These are phyloP conservation scores for Phyto melanocephala DNA, from an alignment of 2,888 invertebrate genomes.

Conservation along the genomic window DNA sequence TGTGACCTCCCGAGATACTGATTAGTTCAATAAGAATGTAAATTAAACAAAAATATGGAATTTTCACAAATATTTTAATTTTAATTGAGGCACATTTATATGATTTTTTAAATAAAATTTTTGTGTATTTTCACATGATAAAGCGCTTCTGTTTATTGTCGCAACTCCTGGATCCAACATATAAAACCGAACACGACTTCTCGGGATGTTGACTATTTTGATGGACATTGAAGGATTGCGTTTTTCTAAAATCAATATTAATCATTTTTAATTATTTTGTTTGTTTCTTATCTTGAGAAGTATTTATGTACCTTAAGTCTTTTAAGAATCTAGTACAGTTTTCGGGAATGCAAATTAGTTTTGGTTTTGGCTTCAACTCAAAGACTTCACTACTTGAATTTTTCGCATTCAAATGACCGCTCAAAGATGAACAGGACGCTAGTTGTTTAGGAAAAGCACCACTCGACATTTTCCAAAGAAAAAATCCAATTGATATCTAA, in stretches of 20 bases:
- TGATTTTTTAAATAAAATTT: neutral
- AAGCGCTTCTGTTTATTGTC: neutral
- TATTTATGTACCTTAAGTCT: slow-evolving; percentile 51
- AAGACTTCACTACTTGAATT: slow-evolving; percentile 63
- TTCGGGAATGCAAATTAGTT: slow-evolving; percentile 66
- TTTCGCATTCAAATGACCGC: slow-evolving; percentile 30
- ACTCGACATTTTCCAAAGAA: slow-evolving; percentile 56
- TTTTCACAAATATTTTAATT: neutral
- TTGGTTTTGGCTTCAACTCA: slow-evolving; percentile 66
- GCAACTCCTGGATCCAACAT: slow-evolving; percentile 54
- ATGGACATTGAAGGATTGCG: slow-evolving; percentile 58
- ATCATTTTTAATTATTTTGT: too few relatives aligned
- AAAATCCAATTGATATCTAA: neutral
- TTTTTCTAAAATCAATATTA: too few relatives aligned
- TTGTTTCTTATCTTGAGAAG: too few relatives aligned
- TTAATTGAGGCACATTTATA: neutral
- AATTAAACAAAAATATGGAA: too few relatives aligned
- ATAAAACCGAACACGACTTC: slow-evolving; percentile 67
- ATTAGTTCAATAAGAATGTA: neutral
- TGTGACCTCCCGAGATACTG: neutral
- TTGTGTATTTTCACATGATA: neutral
- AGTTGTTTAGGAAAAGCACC: slow-evolving; percentile 59
- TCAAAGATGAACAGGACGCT: slow-evolving; percentile 55
- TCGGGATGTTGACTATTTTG: slow-evolving; percentile 57
- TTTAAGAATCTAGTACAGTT: slow-evolving; percentile 56